phyloP scores from a whole-genome alignment of 2,113 vertebrate genomes.

The Saimiri boliviensis region DNA sequence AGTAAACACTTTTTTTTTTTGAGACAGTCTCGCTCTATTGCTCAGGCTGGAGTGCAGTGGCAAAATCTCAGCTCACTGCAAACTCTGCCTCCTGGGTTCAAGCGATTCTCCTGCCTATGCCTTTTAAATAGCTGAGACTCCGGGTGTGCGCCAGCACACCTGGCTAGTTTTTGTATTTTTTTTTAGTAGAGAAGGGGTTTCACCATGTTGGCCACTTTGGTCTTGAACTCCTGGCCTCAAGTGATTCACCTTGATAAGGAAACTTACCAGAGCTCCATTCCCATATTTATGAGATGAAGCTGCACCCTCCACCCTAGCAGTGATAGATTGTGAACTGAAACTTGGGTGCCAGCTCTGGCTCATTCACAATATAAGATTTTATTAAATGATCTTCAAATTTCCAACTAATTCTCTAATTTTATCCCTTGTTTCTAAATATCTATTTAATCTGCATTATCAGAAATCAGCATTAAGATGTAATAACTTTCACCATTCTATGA shows the following conservation, averaged over 20 bases:
- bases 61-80: rapidly evolving
- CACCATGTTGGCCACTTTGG: too few species aligned
- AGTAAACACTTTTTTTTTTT: not conserved
- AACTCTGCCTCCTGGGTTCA: too few species aligned
- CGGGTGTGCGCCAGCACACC: rapidly evolving
- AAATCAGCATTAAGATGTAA: not conserved
- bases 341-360: not conserved
- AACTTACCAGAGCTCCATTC: not conserved
- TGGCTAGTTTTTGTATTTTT: too few species aligned
- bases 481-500: not conserved
- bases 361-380: not conserved
- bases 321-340: not conserved
- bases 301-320: rapidly evolving
- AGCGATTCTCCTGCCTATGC: too few species aligned
- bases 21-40: too few species aligned
- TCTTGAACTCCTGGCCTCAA: too few species aligned
- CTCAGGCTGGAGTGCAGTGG: too few species aligned
- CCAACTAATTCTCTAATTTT: not conserved
- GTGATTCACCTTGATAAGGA: not conserved
- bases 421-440: not conserved
- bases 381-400: not conserved
- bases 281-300: not conserved
- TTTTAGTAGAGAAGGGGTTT: too few species aligned
- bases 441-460: not conserved
- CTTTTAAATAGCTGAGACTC: too few species aligned